Base-by-base conservation (phyloP, 2,797 vertebrate species). In the Melanotaenia trifasciata region DNA sequence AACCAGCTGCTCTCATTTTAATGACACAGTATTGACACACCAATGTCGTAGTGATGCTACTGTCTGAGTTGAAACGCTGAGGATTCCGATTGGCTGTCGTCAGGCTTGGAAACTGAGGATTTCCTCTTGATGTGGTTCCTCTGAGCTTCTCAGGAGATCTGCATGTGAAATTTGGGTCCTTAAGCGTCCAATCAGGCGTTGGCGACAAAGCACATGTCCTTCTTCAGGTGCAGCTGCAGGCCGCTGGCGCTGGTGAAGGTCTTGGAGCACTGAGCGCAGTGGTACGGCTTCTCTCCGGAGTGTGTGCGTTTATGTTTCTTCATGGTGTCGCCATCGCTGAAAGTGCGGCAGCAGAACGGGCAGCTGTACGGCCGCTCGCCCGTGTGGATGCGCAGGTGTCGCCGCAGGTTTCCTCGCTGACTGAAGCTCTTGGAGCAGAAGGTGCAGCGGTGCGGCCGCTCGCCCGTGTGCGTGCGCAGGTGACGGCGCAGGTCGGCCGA, bases 401-500 rank as follows among this genome's bases (percentile, higher is more conserved):
- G 82, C 40, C 93, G 81, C 84, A 95, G 89, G 87, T 95, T 95
- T 6, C 94, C 94, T 1, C 93, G 67, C 87, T 95, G 94, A 74
- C 92, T 95, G 86, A 95, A 95, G 79, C 93, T 93, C 81, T 94
- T 94, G 81, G 93, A 90, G 86, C 94, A 95, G 85, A 92, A 93
- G 76, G 87, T 87, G 87, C 94, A 95, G 72, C 93, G 90, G 83
- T 95, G 94, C 5, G 94, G 94, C 16, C 94, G 68, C 81, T 95
- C 94, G 0, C 94, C 94, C 0, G 94, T 95, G 89, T 95, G 94
- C 0, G 94, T 95, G 20, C 94, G 92, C 67, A 94, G 84, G 82
- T 95, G 94, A 2, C 94, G 92, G 57, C 94, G 92, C 72, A 95
- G 90, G 78, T 95, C 94, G 0, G 94, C 94, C 0, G 94, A 93